phyloP scores from a whole-genome alignment of 1,140 invertebrate genomes.

The Samia ricini region DNA sequence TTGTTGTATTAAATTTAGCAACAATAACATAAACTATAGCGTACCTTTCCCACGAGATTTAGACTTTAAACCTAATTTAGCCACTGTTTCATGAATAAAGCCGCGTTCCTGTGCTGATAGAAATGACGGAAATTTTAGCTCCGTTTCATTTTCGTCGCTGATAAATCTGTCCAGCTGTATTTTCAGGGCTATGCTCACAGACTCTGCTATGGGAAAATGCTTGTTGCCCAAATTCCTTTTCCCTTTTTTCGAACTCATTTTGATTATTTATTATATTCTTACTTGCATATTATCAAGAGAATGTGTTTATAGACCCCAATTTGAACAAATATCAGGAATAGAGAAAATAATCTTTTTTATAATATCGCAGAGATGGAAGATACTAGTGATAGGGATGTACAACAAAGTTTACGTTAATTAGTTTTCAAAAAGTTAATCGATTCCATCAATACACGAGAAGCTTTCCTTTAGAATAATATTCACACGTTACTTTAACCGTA shows the following conservation, averaged over 20 bases:
- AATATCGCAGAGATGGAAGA: too few species aligned
- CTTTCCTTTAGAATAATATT: too few species aligned
- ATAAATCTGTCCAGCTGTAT: conserved; percentile 82
- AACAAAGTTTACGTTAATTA: too few species aligned
- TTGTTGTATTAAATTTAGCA: too few species aligned
- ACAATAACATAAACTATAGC: background rate
- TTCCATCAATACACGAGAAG: too few species aligned
- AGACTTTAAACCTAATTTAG: conserved; percentile 83
- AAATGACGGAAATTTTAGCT: conserved; percentile 84
- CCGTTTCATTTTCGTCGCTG: conserved; percentile 78
- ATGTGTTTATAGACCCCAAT: background rate
- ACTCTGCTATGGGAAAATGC: conserved; percentile 67
- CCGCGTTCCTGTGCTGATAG: conserved; percentile 86
- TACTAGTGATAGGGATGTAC: too few species aligned
- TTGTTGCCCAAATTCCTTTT: conserved; percentile 56
- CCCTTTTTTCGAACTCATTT: conserved; percentile 66
- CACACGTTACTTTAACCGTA: too few species aligned
- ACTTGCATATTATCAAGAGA: background rate
- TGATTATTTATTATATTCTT: conserved; percentile 8
- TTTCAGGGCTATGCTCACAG: conserved; percentile 69
- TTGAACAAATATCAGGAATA: too few species aligned
- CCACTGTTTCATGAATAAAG: conserved; percentile 85
- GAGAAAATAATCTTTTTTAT: too few species aligned
- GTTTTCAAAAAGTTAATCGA: too few species aligned
- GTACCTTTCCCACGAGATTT: conserved; percentile 79